A percentile compares a stretch with the other conserved stretches of the same genome.
phyloP scores from a whole-genome alignment of 1,140 invertebrate genomes.

The Saccostrea glomerata region DNA sequence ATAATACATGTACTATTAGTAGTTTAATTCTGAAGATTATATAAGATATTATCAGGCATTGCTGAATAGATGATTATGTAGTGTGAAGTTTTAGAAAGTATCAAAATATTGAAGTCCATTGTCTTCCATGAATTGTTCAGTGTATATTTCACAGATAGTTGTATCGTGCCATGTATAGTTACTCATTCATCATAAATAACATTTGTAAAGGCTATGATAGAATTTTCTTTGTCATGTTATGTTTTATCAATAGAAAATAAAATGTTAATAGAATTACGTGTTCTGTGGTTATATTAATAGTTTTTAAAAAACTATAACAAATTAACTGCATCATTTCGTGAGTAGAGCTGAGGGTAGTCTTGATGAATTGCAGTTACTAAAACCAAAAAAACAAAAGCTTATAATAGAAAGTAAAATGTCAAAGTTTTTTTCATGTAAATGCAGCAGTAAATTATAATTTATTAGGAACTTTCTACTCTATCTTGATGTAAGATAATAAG shows the following conservation, averaged over 20 bases:
- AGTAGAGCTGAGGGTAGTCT: too few species aligned
- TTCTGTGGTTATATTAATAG: background rate
- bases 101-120: background rate
- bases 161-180: background rate
- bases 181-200: background rate
- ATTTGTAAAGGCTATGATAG: background rate
- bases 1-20: too few species aligned
- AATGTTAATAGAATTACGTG: background rate
- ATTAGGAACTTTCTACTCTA: too few species aligned
- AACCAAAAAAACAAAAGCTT: too few species aligned
- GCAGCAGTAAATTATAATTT: too few species aligned
- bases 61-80: background rate
- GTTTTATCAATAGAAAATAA: conserved; percentile 12
- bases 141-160: background rate
- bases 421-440: too few species aligned
- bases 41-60: background rate
- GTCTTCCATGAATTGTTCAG: background rate
- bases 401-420: too few species aligned
- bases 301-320: background rate
- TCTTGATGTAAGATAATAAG: too few species aligned
- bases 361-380: too few species aligned
- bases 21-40: background rate
- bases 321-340: too few species aligned
- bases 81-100: background rate
- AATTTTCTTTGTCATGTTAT: background rate